These are phyloP conservation scores for Galerucella nymphaeae DNA, from an alignment of 2,888 invertebrate genomes.

Conservation along the genomic window DNA sequence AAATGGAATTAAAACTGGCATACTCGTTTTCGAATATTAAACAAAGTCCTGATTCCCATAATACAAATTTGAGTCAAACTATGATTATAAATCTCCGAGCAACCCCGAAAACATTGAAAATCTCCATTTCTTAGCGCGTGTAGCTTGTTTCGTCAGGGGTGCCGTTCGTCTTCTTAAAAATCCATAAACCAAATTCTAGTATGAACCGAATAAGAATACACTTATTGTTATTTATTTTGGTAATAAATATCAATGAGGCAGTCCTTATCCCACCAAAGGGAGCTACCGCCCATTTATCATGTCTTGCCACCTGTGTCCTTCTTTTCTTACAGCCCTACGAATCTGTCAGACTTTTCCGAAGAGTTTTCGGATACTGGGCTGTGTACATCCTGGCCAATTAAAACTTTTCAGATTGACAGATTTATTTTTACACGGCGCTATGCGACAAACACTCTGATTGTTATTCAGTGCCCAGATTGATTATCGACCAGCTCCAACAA, in stretches of 20 bases:
- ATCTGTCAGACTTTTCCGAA: conserved; percentile 32
- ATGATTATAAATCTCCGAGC: conserved; percentile 25
- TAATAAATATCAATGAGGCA: conserved; percentile 63
- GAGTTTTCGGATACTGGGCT: conserved; percentile 19
- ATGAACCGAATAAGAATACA: conserved; percentile 61
- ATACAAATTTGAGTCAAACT: conserved; percentile 17
- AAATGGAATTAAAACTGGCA: not conserved
- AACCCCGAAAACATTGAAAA: conserved; percentile 26
- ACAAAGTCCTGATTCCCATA: not conserved
- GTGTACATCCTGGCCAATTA: conserved; percentile 32
- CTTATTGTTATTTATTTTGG: conserved; percentile 63
- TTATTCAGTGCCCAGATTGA: conserved; percentile 54
- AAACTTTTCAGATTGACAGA: conserved; percentile 55
- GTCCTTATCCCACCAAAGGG: conserved; percentile 49
- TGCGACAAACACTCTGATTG: conserved; percentile 44
- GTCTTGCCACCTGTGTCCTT: conserved; percentile 55
- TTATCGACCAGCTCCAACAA: conserved; percentile 43
- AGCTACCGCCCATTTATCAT: conserved; percentile 55
- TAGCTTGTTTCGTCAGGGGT: conserved; percentile 37
- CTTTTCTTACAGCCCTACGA: conserved; percentile 27
- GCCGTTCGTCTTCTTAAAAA: conserved; percentile 45
- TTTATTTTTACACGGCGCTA: conserved; percentile 56
- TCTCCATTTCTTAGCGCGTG: conserved; percentile 34
- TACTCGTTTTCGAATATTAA: conserved; percentile 8
- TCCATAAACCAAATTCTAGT: conserved; percentile 54